Evolutionary conservation across 2,888 invertebrate species (phyloP).

Genomic region (Euzetes globulus): DNA sequence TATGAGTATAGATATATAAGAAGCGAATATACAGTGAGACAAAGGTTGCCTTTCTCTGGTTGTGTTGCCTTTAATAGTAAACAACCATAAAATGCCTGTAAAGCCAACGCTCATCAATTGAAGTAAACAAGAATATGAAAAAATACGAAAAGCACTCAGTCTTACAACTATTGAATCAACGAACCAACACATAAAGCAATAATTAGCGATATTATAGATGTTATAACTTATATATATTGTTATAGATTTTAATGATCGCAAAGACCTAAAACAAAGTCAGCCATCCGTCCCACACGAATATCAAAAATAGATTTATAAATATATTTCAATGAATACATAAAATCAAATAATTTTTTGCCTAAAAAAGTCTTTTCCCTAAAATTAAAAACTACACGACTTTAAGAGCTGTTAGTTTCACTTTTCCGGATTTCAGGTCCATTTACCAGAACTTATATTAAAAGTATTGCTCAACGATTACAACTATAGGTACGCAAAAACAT

Average conservation of each 20-base stretch:
- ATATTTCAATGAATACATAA: conserved; percentile 1
- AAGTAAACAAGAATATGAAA: conserved; percentile 26
- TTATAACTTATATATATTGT: conserved; percentile 18
- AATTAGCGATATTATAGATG: conserved; percentile 3
- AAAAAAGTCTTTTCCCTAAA: not conserved
- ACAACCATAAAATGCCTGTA: conserved; percentile 30
- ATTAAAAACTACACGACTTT: not conserved
- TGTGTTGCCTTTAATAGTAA: conserved; percentile 20
- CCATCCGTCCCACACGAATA: not conserved
- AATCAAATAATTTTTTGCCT: not conserved
- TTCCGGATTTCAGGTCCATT: conserved; percentile 23
- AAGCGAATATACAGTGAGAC: not conserved
- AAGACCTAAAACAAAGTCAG: not conserved
- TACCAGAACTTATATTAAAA: not conserved
- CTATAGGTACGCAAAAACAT: not conserved
- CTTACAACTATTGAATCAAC: not conserved
- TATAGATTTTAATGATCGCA: not conserved
- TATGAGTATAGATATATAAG: not conserved
- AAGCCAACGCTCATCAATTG: conserved; percentile 26
- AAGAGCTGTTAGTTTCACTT: conserved; percentile 9
- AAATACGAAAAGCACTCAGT: conserved; percentile 23
- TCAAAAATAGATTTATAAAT: not conserved
- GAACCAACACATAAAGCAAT: conserved; percentile 11
- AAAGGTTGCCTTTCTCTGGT: conserved; percentile 23
- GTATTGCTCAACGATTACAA: not conserved